A percentile compares a stretch with the other conserved stretches of the same genome.
Evolutionary conservation across 2,888 invertebrate genomes (phyloP).

Genomic region (Aquatica leii): DNA sequence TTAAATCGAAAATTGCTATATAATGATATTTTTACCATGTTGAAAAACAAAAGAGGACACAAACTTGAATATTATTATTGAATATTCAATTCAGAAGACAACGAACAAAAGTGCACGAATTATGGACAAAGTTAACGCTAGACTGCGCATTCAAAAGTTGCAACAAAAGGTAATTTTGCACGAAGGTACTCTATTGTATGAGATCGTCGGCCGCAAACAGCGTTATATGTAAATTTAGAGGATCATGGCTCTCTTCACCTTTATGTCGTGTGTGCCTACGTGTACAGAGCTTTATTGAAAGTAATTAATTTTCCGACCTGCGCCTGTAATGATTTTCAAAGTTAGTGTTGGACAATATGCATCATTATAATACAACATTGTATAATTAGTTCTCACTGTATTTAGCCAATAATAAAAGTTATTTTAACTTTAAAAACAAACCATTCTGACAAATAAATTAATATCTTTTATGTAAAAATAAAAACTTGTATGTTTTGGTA

Average conservation of each 20-base stretch:
- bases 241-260: constrained; percentile 32
- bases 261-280: constrained; percentile 33
- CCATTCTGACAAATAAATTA: too few species aligned
- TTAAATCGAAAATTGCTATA: constrained; percentile 19
- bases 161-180: constrained; percentile 44
- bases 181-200: constrained; percentile 24
- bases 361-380: too few species aligned
- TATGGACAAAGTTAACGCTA: constrained; percentile 43
- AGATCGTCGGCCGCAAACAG: constrained; percentile 22
- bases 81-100: constrained; percentile 41
- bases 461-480: too few species aligned
- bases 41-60: constrained; percentile 21
- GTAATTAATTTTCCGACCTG: constrained; percentile 37
- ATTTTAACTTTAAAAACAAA: too few species aligned
- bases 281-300: constrained; percentile 39
- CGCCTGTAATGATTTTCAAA: constrained; percentile 19
- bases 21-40: constrained; percentile 18
- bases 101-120: constrained; percentile 43
- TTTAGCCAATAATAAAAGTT: too few species aligned
- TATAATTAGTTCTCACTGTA: too few species aligned
- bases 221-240: constrained; percentile 35
- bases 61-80: constrained; percentile 41
- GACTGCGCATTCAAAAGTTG: constrained; percentile 44
- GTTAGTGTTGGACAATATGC: constrained; percentile 11
- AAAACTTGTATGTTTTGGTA: too few species aligned